Base-by-base conservation (phyloP, 2,888 invertebrate species). In the Epirrita christyi region DNA sequence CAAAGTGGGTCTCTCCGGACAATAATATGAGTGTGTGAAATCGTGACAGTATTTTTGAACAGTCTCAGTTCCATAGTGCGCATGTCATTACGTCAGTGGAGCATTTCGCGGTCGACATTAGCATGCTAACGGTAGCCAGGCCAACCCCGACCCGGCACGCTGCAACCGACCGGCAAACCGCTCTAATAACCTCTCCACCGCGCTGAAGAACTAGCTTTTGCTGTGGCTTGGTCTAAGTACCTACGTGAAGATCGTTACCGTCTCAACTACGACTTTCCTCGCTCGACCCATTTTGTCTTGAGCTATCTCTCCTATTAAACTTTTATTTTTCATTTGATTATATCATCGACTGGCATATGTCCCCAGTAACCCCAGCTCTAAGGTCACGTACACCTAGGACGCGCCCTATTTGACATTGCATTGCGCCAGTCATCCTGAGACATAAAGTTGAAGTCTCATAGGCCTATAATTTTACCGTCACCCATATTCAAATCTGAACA, bases 91-190 rank as follows among this genome's bases (percentile, higher is more conserved):
- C 79, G 76, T 80, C 77, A 76, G 79, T 78, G 72, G 75, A 81
- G 77, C 77, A 83, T 76, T 78, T 82, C 77, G 85, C 83, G 83
- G 85, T 85, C 76, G 75, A 68, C 79, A 87, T 87, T 85, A 86
- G 81, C 80, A 86, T 86, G 78, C 80, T 88, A 89, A 88, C 88
- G 88, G 89, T 87, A 78, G 78, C 73, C 56, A 67, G 54, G 52
- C 57, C 70, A 72, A 71, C 68, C 69, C 71, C 64, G 71, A 68
- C 64, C 57, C 54, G 58, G 55, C 56, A 21, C 48, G 59, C 32
- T 32, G 58, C 13, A 29, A 42, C 57, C 36, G 21, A 32, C 57
- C 37, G 37, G 41, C 64, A 67, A 64, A 55, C 63, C 66, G 69
- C 70, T 75, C 75, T 73, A 77, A 74, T 76, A 75, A 75, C 67